Percentiles rank a stretch among this genome's conserved stretches.
These are phyloP conservation scores for Unio delphinus DNA, from an alignment of 2,888 invertebrate genomes.

Conservation along the genomic window DNA sequence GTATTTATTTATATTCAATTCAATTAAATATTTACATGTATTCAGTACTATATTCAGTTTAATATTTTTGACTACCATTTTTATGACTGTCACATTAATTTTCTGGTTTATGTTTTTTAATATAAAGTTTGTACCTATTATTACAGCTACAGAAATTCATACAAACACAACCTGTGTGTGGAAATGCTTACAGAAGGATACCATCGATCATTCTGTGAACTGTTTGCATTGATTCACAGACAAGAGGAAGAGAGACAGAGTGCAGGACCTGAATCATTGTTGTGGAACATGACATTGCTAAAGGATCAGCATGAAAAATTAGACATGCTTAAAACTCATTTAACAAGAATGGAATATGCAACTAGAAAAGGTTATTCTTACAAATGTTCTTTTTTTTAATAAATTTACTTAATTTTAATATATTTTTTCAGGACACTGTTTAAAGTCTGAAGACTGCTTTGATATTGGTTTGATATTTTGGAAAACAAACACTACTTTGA, in stretches of 20 bases:
- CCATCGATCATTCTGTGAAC: slow-evolving; percentile 68
- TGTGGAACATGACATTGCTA: slow-evolving; percentile 65
- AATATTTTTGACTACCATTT: neutral
- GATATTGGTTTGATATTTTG: neutral
- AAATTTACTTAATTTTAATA: neutral
- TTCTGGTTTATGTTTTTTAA: neutral
- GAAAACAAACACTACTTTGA: neutral
- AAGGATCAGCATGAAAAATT: slow-evolving; percentile 68
- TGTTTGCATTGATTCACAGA: slow-evolving; percentile 65
- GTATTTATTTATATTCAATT: too few species aligned
- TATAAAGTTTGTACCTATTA: slow-evolving; percentile 1
- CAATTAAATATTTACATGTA: neutral
- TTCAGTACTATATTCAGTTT: too few species aligned
- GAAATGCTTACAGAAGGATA: slow-evolving; percentile 69
- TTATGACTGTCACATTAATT: neutral
- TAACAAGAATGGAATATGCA: slow-evolving; percentile 65
- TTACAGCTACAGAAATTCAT: slow-evolving; percentile 65
- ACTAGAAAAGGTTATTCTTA: slow-evolving; percentile 55
- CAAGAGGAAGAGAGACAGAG: slow-evolving; percentile 60
- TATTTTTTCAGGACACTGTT: neutral
- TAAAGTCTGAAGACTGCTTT: neutral
- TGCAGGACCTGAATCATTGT: slow-evolving; percentile 68
- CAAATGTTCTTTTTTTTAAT: neutral
- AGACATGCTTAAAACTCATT: slow-evolving; percentile 60
- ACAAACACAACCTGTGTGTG: slow-evolving; percentile 69